Conservation (phyloP, 2,797 vertebrate genomes). For the Anabacerthia variegaticeps region DNA sequence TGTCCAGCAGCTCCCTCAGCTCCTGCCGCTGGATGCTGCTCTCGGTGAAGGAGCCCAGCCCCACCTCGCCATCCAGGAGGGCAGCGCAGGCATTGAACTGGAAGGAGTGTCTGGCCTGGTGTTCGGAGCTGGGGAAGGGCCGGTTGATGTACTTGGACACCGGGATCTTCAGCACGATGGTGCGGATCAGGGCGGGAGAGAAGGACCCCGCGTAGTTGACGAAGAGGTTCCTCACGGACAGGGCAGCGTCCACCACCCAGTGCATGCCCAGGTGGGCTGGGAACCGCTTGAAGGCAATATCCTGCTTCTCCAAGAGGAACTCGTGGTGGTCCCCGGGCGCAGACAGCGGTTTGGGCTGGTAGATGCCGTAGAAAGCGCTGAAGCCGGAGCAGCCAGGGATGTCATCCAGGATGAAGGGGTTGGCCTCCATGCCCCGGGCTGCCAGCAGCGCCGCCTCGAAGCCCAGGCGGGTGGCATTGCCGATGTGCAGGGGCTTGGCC, state of each 20-base stretch:
- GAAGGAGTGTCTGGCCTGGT: constrained; percentile 90
- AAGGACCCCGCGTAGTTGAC: constrained; percentile 68
- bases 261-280: constrained; percentile 91
- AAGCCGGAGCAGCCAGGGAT: constrained; percentile 85
- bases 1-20: constrained; percentile 79
- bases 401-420: constrained; percentile 80
- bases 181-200: constrained; percentile 75
- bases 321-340: constrained; percentile 56
- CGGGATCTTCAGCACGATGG: constrained; percentile 84
- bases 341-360: constrained; percentile 75
- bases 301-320: constrained; percentile 87
- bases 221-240: constrained; percentile 78
- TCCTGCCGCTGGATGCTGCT: constrained; percentile 76
- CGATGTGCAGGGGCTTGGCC: constrained; percentile 87
- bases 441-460: constrained; percentile 88
- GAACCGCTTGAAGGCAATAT: constrained; percentile 88
- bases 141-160: constrained; percentile 89
- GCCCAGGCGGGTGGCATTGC: constrained; percentile 86
- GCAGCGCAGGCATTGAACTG: constrained; percentile 88
- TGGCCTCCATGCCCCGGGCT: constrained; percentile 85
- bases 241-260: constrained; percentile 86
- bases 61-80: constrained; percentile 85
- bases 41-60: constrained; percentile 78
- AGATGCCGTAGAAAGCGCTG: constrained; percentile 85
- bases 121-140: constrained; percentile 86